phyloP scores from a whole-genome alignment of 2,113 vertebrate species.

The Pipra filicauda region DNA sequence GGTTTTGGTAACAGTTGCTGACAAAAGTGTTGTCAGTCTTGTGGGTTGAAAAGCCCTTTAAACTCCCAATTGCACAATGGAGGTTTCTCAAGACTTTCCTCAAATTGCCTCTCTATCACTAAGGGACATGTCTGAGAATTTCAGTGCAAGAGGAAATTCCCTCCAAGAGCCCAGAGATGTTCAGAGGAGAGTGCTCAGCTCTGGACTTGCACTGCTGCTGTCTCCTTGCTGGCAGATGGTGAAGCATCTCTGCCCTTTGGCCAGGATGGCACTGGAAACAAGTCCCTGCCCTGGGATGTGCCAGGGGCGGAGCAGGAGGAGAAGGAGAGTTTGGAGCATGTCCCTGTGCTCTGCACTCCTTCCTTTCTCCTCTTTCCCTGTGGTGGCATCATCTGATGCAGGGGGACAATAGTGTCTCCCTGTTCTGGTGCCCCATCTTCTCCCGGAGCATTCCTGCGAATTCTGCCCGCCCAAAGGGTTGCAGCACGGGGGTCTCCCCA shows the following conservation, averaged over 20 bases:
- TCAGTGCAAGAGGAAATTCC: neutral
- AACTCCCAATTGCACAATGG: constrained; percentile 19
- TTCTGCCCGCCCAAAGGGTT: accelerated
- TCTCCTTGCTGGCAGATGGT: neutral
- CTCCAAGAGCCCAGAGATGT: neutral
- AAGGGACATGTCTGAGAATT: neutral
- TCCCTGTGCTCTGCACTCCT: neutral
- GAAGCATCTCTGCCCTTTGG: neutral
- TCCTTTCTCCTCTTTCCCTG: neutral
- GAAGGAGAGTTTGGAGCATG: neutral
- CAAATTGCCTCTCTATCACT: neutral
- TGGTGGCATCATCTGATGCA: neutral
- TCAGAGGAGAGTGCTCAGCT: neutral
- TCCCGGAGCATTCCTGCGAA: neutral
- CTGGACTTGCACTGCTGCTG: neutral
- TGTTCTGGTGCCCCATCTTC: neutral
- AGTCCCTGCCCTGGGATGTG: neutral
- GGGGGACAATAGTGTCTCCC: neutral
- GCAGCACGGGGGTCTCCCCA: accelerated
- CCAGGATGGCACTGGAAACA: neutral
- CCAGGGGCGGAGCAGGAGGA: neutral
- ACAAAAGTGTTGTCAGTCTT: neutral
- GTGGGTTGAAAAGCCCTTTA: constrained; percentile 22
- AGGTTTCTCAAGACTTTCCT: constrained; percentile 48
- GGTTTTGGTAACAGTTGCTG: neutral